Evolutionary conservation across 1,140 invertebrate genomes (phyloP).

Genomic region (Plodia interpunctella): DNA sequence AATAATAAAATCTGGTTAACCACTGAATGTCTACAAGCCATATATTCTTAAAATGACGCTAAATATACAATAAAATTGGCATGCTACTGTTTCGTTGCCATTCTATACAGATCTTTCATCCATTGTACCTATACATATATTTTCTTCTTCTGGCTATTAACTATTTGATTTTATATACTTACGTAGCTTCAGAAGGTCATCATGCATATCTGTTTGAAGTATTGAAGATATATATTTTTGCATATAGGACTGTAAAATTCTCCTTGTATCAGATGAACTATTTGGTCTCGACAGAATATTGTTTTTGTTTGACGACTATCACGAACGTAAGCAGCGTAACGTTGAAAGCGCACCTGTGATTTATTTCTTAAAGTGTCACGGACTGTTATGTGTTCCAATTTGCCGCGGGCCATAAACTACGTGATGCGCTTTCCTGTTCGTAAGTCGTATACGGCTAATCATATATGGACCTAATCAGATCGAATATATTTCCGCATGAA

Average conservation of each 20-base stretch:
- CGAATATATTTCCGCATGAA: not conserved
- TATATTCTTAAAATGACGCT: not conserved
- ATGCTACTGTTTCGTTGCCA: too few relatives aligned
- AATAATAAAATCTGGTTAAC: conserved; percentile 4
- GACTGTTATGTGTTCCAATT: conserved; percentile 48
- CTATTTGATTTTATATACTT: too few relatives aligned
- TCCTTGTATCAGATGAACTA: not conserved
- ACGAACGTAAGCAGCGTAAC: not conserved
- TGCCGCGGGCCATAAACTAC: conserved; percentile 19
- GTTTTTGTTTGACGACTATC: not conserved
- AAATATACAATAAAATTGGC: too few relatives aligned
- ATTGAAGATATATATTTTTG: too few relatives aligned
- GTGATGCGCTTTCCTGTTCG: conserved; percentile 12
- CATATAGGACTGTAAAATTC: not conserved
- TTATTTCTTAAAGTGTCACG: conserved; percentile 58
- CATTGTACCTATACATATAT: too few relatives aligned
- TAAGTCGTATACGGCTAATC: too few relatives aligned
- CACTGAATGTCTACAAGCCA: not conserved
- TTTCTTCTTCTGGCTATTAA: too few relatives aligned
- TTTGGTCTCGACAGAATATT: not conserved
- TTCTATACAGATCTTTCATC: too few relatives aligned
- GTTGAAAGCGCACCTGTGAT: conserved; percentile 26
- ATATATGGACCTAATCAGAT: conserved; percentile 2
- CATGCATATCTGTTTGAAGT: too few relatives aligned
- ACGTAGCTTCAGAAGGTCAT: too few relatives aligned